Base-by-base conservation (phyloP, 2,113 vertebrate species). In the Mus musculus region DNA sequence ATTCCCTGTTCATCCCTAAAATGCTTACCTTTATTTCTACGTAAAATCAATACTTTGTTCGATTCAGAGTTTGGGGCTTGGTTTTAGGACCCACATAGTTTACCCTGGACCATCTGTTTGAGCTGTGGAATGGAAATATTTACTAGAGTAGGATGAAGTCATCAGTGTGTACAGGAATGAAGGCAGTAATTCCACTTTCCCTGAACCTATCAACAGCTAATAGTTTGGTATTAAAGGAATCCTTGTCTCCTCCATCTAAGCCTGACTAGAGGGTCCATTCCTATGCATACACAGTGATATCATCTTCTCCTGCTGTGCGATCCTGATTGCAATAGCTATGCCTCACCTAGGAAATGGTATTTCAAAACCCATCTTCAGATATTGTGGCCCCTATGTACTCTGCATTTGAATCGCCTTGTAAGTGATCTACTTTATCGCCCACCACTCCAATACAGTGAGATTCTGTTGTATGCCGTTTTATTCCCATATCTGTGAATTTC, bases 181-280 rank as follows among this genome's bases (percentile, higher is more conserved):
- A 85, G 26, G 9, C 1, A 17, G 7, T 30, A 26, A 20, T 1
- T 86, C 11, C 14, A 2, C 28, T 5, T 33, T 12, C 16, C 28
- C 28, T 20, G 4, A 7, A 67, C 46, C 82, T 67, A 46, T 46
- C 24, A 42, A n/a, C 42, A 85, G 24, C 8, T 46, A 46, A 33
- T 30, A 49, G 16, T 59, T 82, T n/a, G 36, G 8, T 8, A 33
- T 49, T 65, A 65, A 20, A 16, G 14, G 10, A 84, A 67, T 11
- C 4, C 28, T 46, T 20, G 1, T 5, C 16, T 46, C 39, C 26
- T 85, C 24, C 26, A 28, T 85, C 24, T 16, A 12, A 12, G 9
- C 16, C 24, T 5, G n/a, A 46, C 7, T 33, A 1, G 1, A 63
- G 13, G 9, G 4, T 30, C 26, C 49, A 3, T 30, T 22, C 24